phyloP scores from a whole-genome alignment of 2,113 vertebrate species.

The Typhlomys cinereus region DNA sequence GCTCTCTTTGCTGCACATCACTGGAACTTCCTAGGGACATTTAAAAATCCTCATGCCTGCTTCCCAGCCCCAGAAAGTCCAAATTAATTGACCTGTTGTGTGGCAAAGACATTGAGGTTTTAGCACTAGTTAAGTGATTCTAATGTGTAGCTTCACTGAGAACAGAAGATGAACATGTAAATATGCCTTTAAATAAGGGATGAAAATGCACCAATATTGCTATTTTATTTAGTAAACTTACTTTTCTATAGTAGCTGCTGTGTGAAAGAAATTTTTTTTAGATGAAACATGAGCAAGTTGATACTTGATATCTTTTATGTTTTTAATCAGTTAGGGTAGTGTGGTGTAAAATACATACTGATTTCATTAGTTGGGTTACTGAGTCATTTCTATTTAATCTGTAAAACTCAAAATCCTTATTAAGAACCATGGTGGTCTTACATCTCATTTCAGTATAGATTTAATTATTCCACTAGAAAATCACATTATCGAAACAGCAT shows the following conservation, averaged over 20 bases:
- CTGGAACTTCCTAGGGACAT: background rate
- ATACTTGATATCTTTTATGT: constrained; percentile 25
- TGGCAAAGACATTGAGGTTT: background rate
- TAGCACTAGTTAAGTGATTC: background rate
- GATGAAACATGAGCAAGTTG: constrained; percentile 32
- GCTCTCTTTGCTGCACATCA: constrained; percentile 1
- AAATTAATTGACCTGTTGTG: background rate
- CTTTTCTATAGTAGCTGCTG: background rate
- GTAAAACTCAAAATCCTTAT: constrained; percentile 38
- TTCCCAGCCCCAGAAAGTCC: background rate
- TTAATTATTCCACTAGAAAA: constrained; percentile 66
- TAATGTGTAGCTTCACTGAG: background rate
- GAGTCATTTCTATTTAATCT: constrained; percentile 60
- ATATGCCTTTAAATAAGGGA: constrained; percentile 31
- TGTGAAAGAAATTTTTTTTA: constrained; percentile 25
- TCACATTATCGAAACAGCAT: constrained; percentile 53
- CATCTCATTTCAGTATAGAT: constrained; percentile 12
- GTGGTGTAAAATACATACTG: constrained; percentile 45
- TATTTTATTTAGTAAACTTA: background rate
- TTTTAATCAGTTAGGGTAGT: constrained; percentile 17
- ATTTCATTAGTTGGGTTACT: constrained; percentile 52
- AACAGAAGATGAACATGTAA: background rate
- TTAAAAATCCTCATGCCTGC: background rate
- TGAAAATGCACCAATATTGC: background rate
- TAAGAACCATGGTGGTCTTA: background rate